Percentiles rank a stretch among this genome's conserved stretches.
These are phyloP conservation scores for Halesus radiatus DNA, from an alignment of 1,140 invertebrate genomes.

Conservation along the genomic window DNA sequence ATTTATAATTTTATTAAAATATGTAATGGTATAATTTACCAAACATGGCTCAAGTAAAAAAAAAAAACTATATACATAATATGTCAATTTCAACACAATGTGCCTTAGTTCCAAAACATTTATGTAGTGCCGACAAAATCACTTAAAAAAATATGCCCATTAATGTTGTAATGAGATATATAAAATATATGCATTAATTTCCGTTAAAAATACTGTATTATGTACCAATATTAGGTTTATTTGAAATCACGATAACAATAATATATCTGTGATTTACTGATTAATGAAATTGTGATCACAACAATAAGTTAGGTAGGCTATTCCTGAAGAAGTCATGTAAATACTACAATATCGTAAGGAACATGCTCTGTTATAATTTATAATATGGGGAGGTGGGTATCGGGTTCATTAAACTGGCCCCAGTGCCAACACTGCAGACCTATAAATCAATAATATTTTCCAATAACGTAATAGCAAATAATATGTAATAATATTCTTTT, in stretches of 20 bases:
- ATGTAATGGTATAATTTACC: background rate
- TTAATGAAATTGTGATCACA: slow-evolving; percentile 24
- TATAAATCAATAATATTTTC: no score
- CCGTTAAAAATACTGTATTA: background rate
- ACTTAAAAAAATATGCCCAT: no score
- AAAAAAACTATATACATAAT: background rate
- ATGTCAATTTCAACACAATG: background rate
- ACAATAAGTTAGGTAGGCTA: slow-evolving; percentile 7
- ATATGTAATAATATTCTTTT: no score
- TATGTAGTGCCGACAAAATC: no score
- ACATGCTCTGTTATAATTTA: no score
- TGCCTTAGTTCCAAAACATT: no score
- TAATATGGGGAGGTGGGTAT: no score
- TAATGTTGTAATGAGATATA: no score
- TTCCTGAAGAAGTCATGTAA: slow-evolving; percentile 15
- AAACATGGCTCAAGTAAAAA: background rate
- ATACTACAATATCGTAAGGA: background rate
- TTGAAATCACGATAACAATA: slow-evolving; percentile 9
- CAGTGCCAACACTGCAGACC: no score
- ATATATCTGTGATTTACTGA: slow-evolving; percentile 24
- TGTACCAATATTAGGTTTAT: background rate
- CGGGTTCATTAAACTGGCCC: no score
- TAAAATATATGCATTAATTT: no score
- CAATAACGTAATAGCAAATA: no score
- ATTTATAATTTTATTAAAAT: background rate